Evolutionary conservation across 2,113 vertebrate genomes (phyloP), one percentile per base, ranked within the genome.

Genomic region (Channa maculata): DNA sequence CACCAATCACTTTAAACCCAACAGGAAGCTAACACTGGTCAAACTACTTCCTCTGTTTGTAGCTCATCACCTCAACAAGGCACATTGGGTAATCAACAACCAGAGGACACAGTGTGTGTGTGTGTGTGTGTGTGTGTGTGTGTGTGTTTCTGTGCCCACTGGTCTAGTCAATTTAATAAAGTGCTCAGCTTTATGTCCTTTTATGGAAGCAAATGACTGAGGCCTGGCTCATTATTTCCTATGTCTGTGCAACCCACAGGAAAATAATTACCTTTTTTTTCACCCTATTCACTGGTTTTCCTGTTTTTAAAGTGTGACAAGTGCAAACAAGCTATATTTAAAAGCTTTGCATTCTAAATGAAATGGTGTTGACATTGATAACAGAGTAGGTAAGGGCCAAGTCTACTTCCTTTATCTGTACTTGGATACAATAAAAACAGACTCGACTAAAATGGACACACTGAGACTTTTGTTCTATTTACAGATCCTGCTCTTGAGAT

Each of bases 131-230:
- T 24, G 15, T 69, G 57, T 39, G n/a, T n/a, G n/a, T 24, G 24
- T 24, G 24, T 24, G 15, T 69, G 57, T 39, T 3, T 44, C 15
- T 68, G 51, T 62, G 34, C 13, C 34, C 6, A 6, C 13, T 13
- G 44, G 53, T 57, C 37, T 71, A 14, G 51, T 14, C 54, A 15
- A 34, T 77, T 63, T 67, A 74, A 48, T 33, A 14, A 15, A 68
- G 34, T 8, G 36, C 67, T 75, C 76, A 80, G 51, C 71, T 76
- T 87, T 88, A 64, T 94, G 83, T 54, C 94, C 92, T 90, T 95
- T 92, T 95, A 94, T 89, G 94, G 94, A 92, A 92, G 78, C 55
- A 67, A 70, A 43, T 2, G 45, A 52, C 54, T 61, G 65, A 57
- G 44, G 65, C 73, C 60, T 41, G 39, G 46, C 82, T 70, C 86